Evolutionary conservation across 2,888 invertebrate genomes (phyloP).

Genomic region (Orthosia gracilis): DNA sequence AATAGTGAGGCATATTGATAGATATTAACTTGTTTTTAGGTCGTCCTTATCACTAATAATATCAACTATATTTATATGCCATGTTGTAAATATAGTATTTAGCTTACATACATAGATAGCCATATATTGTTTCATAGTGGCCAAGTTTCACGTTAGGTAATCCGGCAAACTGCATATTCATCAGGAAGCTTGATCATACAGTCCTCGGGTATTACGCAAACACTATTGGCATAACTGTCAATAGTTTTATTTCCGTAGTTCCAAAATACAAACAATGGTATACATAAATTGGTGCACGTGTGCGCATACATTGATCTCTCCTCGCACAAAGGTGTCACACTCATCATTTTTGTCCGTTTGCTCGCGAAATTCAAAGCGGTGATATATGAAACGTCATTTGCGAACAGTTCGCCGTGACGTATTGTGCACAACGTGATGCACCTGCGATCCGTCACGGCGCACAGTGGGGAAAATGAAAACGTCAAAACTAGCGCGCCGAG

Average conservation of each 20-base stretch:
- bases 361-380: slow-evolving; percentile 61
- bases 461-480: slow-evolving; percentile 72
- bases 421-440: slow-evolving; percentile 71
- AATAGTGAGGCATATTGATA: background rate
- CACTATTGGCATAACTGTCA: slow-evolving; percentile 31
- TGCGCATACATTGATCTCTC: slow-evolving; percentile 43
- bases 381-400: slow-evolving; percentile 74
- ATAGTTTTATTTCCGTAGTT: slow-evolving; percentile 38
- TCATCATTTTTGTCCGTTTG: slow-evolving; percentile 65
- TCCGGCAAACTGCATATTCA: slow-evolving; percentile 21
- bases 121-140: background rate
- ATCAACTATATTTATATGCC: background rate
- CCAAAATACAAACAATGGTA: slow-evolving; percentile 48
- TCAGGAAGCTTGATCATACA: background rate
- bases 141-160: background rate
- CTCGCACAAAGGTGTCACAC: slow-evolving; percentile 60
- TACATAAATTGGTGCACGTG: slow-evolving; percentile 49
- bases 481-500: slow-evolving; percentile 64
- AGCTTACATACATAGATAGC: background rate
- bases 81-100: background rate
- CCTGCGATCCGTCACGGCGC: slow-evolving; percentile 73
- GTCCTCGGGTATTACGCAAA: slow-evolving; percentile 1
- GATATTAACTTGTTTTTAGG: slow-evolving; percentile 2
- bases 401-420: slow-evolving; percentile 67
- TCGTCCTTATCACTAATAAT: background rate